Percentiles rank a stretch among this genome's conserved stretches.
Evolutionary conservation across 2,888 invertebrate genomes (phyloP).

Genomic region (Synanthedon vespiformis): DNA sequence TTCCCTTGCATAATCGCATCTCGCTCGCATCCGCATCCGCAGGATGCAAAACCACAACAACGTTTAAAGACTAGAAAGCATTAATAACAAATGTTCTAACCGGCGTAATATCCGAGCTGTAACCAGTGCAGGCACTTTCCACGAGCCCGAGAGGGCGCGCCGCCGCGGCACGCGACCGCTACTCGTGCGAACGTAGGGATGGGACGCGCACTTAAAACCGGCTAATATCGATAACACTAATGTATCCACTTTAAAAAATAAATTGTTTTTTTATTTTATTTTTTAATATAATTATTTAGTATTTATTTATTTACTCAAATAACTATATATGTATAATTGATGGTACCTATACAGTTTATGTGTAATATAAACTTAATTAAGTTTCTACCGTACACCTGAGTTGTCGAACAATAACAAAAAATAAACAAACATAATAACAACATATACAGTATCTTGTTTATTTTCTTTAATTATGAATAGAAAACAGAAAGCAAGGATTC

Average conservation of each 20-base stretch:
- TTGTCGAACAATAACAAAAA: no score
- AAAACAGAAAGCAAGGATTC: no score
- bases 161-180: slow-evolving; percentile 61
- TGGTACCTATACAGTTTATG: no score
- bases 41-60: background rate
- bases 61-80: slow-evolving; percentile 5
- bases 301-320: no score
- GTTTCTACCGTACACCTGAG: no score
- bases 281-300: no score
- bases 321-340: no score
- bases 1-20: background rate
- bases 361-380: no score
- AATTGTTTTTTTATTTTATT: no score
- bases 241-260: background rate
- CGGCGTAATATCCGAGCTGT: slow-evolving; percentile 7
- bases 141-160: slow-evolving; percentile 35
- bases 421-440: no score
- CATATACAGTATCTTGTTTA: no score
- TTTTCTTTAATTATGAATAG: no score
- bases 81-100: slow-evolving; percentile 12
- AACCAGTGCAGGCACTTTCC: slow-evolving; percentile 36
- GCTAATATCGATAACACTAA: background rate
- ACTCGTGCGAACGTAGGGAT: slow-evolving; percentile 34
- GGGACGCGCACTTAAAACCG: slow-evolving; percentile 3
- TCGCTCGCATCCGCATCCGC: background rate